These are phyloP conservation scores for Drosophila ananassae DNA, from an alignment of 1,140 invertebrate genomes.

Conservation along the genomic window DNA sequence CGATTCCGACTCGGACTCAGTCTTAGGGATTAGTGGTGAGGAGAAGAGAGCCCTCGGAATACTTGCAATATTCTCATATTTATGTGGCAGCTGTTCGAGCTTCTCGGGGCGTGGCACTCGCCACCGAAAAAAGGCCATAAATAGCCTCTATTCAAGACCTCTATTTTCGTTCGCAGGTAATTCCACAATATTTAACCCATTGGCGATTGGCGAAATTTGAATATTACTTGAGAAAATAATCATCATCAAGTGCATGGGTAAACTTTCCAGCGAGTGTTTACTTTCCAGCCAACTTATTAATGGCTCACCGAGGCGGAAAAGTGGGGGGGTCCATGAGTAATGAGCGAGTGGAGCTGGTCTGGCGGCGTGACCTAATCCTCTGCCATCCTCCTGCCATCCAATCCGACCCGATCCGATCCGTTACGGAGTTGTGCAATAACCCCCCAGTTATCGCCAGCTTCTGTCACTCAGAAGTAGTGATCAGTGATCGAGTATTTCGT, in stretches of 20 bases:
- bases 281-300: slow-evolving; percentile 20
- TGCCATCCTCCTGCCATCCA: not conserved
- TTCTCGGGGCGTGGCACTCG: slow-evolving; percentile 16
- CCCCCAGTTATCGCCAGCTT: not conserved
- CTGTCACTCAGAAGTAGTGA: not conserved
- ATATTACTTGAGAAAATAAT: not conserved
- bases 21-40: slow-evolving; percentile 21
- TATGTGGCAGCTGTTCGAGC: slow-evolving; percentile 24
- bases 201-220: no score
- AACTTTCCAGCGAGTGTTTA: not conserved
- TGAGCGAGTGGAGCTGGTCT: slow-evolving; percentile 23
- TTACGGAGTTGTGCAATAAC: slow-evolving; percentile 4
- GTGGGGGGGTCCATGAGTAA: slow-evolving; percentile 16
- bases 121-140: not conserved
- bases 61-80: slow-evolving; percentile 2
- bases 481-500: not conserved
- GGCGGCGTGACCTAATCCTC: slow-evolving; percentile 19
- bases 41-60: not conserved
- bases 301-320: slow-evolving; percentile 13
- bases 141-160: not conserved
- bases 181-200: no score
- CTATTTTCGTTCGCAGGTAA: slow-evolving; percentile 14
- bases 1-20: no score
- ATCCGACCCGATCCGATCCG: not conserved
- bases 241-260: not conserved